Evolutionary conservation across 2,888 invertebrate species (phyloP), one percentile per base, ranked within the genome.

Genomic region (Asteroscopus sphinx): DNA sequence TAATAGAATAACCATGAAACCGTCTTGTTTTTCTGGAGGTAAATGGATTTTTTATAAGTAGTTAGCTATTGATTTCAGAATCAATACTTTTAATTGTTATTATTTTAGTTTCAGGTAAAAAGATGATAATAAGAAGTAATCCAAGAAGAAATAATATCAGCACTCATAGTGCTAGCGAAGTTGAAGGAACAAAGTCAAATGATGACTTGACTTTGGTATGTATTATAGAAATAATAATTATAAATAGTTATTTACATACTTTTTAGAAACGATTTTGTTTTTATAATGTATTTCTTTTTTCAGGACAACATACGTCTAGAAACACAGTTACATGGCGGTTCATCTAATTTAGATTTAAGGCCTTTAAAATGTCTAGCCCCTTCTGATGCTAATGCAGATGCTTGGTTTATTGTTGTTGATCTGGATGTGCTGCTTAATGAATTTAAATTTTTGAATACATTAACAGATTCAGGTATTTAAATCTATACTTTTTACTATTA

Each of bases 341-440:
- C 53, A 17, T 49, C 45, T 11, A 74, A 44, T 30, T 58, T 85
- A 16, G 79, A 87, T 76, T 61, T 87, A 51, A 64, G 70, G 26
- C 61, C 74, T 5, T 55, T 90, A 12, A 88, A 82, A 75, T 65
- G 65, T 17, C 46, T 85, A 33, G 80, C 83, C 1, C 56, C 68
- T 9, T 32, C 66, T 6, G 45, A 68, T 53, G 58, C 62, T n/a
- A 63, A 76, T 42, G 16, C 62, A 33, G 73, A 80, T 40, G 68
- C 67, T 25, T 92, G 88, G 89, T 89, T 83, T 65, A 83, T 93
- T 60, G 84, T 90, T 6, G 80, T 84, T 7, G 92, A 91, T 67
- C 76, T 78, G 13, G 79, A 78, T 66, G 82, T 90, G 3, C 68
- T 91, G 28, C 66, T 89, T 5, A 60, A 82, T 15, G 82, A 89